Evolutionary conservation across 2,113 vertebrate species (phyloP).

Genomic region (Halichoeres trimaculatus): DNA sequence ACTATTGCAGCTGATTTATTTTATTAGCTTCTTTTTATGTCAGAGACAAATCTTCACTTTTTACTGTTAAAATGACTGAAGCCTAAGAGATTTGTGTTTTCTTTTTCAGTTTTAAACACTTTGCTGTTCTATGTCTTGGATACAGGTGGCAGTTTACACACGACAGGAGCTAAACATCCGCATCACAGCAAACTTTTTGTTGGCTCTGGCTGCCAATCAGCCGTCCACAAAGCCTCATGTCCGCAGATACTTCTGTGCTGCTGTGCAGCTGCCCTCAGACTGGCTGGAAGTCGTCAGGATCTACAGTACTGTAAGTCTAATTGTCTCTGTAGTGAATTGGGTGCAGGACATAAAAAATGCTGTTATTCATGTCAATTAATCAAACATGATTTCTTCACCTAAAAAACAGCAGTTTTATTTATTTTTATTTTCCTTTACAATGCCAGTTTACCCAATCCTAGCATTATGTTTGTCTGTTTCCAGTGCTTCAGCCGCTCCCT

Average conservation of each 20-base stretch:
- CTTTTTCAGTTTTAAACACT: neutral
- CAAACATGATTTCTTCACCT: too few relatives aligned
- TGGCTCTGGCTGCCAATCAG: constrained; percentile 85
- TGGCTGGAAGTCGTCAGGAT: constrained; percentile 89
- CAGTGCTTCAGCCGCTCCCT: constrained; percentile 83
- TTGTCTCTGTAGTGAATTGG: too few relatives aligned
- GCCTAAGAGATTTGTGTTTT: neutral
- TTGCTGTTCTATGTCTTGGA: neutral
- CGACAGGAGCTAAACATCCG: constrained; percentile 91
- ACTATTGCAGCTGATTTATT: too few relatives aligned
- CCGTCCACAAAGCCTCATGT: constrained; percentile 83
- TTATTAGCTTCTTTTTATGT: too few relatives aligned
- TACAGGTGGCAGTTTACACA: constrained; percentile 88
- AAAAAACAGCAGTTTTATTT: too few relatives aligned
- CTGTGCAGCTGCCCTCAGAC: constrained; percentile 89
- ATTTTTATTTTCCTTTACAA: too few relatives aligned
- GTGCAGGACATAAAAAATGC: too few relatives aligned
- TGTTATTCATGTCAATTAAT: too few relatives aligned
- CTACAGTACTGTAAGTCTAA: constrained; percentile 78
- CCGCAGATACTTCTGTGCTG: constrained; percentile 87
- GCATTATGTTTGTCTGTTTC: neutral
- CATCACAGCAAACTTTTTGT: constrained; percentile 87
- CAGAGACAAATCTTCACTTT: too few relatives aligned
- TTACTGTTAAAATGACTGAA: too few relatives aligned
- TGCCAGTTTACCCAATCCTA: neutral